Evolutionary conservation across 23 tunicate species (phyloP).

Genomic region (Clavelina lepadiformis): DNA sequence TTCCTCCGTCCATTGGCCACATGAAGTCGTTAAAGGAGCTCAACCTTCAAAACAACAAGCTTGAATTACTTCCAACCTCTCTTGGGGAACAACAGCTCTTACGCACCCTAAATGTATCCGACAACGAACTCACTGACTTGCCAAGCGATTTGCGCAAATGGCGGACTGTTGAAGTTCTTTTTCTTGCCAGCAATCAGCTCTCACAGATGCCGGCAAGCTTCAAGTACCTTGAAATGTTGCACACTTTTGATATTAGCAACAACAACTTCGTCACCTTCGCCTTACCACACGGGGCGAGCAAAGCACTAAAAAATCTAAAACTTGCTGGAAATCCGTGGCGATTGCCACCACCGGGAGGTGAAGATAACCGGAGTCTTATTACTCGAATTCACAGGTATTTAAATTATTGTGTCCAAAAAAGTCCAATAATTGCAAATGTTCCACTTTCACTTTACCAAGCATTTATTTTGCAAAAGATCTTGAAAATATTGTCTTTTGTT

Average conservation of each 20-base stretch:
- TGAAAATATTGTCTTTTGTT: constrained; percentile 1
- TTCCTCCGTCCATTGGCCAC: constrained; percentile 65
- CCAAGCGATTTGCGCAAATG: constrained; percentile 85
- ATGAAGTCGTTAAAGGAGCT: constrained; percentile 73
- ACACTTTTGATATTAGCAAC: constrained; percentile 56
- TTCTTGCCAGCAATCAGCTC: constrained; percentile 47
- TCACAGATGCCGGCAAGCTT: constrained; percentile 73
- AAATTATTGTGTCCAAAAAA: neutral
- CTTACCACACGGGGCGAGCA: constrained; percentile 35
- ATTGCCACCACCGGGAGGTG: constrained; percentile 74
- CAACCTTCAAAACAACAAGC: constrained; percentile 58
- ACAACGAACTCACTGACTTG: constrained; percentile 59
- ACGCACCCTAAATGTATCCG: constrained; percentile 45
- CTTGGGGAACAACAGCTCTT: constrained; percentile 78
- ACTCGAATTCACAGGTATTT: constrained; percentile 61
- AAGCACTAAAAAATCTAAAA: constrained; percentile 28
- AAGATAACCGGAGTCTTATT: constrained; percentile 76
- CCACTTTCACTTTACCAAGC: neutral
- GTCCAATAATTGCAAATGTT: neutral
- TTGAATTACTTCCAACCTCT: constrained; percentile 45
- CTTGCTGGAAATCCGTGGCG: constrained; percentile 87
- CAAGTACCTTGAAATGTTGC: constrained; percentile 56
- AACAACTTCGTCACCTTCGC: constrained; percentile 46
- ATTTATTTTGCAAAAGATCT: neutral
- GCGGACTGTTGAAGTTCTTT: constrained; percentile 58